These are phyloP conservation scores for Neosilurus mollespiculum DNA, from an alignment of 2,797 vertebrate species.

Conservation along the genomic window DNA sequence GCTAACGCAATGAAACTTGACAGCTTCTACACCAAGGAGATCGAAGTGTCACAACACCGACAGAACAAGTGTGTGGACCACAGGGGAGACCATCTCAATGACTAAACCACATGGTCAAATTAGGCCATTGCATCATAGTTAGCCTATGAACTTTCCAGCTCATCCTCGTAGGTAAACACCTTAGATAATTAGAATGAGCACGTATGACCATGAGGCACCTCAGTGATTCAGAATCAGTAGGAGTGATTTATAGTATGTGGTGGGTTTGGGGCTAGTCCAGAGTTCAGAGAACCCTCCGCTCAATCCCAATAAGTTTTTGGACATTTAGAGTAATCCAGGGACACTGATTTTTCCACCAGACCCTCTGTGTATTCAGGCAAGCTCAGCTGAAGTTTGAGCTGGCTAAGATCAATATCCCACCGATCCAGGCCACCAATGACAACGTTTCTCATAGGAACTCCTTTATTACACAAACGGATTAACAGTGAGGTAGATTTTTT, in stretches of 20 bases:
- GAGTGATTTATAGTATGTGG: not conserved
- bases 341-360: conserved; percentile 45
- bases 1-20: too few species aligned
- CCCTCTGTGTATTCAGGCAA: conserved; percentile 59
- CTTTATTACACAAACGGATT: conserved; percentile 27
- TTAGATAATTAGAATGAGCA: not conserved
- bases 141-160: too few species aligned
- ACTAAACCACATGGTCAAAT: too few species aligned
- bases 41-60: too few species aligned
- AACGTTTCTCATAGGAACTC: conserved; percentile 41
- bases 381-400: conserved; percentile 65
- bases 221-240: not conserved
- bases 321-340: conserved; percentile 60
- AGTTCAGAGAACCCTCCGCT: conserved; percentile 36
- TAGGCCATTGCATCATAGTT: too few species aligned
- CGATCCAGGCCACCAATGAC: conserved; percentile 65
- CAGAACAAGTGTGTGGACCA: too few species aligned
- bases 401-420: conserved; percentile 66
- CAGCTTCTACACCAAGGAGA: too few species aligned
- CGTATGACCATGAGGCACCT: not conserved
- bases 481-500: not conserved
- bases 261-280: not conserved
- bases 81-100: too few species aligned
- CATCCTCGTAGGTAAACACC: not conserved
- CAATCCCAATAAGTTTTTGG: conserved; percentile 48